Percentiles rank a stretch among this genome's conserved stretches.
Evolutionary conservation across 2,888 invertebrate genomes (phyloP).

Genomic region (Elmis aenea): DNA sequence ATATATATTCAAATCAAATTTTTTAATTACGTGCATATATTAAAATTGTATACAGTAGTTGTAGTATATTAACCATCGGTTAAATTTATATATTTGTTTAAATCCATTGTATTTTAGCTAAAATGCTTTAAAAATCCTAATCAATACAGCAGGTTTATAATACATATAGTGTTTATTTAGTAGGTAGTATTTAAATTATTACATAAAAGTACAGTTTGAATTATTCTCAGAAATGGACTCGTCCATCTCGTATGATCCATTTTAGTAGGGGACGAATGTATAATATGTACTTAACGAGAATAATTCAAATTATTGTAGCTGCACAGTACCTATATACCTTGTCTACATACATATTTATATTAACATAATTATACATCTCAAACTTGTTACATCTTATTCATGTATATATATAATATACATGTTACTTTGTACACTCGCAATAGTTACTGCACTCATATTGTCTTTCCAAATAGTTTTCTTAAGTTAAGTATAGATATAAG

Average conservation of each 20-base stretch:
- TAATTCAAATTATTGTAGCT: constrained; percentile 26
- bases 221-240: no score
- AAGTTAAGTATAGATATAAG: constrained; percentile 1
- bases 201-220: constrained; percentile 11
- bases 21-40: constrained; percentile 30
- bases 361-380: constrained; percentile 25
- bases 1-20: constrained; percentile 32
- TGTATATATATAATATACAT: constrained; percentile 11
- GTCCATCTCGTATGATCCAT: no score
- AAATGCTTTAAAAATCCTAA: constrained; percentile 26
- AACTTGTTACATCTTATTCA: constrained; percentile 23
- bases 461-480: background rate
- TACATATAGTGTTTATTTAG: constrained; percentile 25
- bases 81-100: constrained; percentile 19
- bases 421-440: constrained; percentile 16
- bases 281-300: constrained; percentile 8
- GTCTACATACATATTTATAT: constrained; percentile 26
- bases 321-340: constrained; percentile 32
- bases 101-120: constrained; percentile 19
- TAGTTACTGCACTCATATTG: constrained; percentile 28
- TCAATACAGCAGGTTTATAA: constrained; percentile 27
- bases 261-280: no score
- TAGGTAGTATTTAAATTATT: constrained; percentile 25
- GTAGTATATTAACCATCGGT: constrained; percentile 14
- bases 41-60: constrained; percentile 19